Conservation (phyloP, 1,140 invertebrate genomes). For the Trichonephila clavipes region DNA sequence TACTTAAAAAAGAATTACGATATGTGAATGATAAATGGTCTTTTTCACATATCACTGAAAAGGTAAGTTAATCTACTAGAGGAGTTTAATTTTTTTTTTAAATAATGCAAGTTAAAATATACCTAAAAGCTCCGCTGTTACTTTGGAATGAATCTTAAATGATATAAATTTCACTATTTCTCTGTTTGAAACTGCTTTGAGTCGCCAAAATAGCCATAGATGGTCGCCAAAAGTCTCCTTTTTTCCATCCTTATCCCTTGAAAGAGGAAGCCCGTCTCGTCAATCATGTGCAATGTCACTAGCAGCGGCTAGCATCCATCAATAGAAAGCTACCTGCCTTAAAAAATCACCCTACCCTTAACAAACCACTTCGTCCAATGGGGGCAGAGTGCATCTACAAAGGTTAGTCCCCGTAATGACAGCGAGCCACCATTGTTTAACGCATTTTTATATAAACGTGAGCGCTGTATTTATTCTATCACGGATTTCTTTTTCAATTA, state of each 20-base stretch:
- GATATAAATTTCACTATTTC: too few species aligned
- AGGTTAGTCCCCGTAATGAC: not conserved
- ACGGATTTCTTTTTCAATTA: too few species aligned
- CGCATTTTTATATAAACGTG: not conserved
- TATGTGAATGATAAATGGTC: too few species aligned
- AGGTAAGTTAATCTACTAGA: too few species aligned
- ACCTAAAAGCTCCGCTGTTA: too few species aligned
- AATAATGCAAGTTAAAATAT: too few species aligned
- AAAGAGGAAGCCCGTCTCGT: conserved; percentile 73
- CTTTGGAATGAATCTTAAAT: too few species aligned
- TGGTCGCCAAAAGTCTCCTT: not conserved
- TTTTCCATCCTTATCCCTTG: conserved; percentile 41
- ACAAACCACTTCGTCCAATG: conserved; percentile 56
- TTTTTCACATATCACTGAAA: too few species aligned
- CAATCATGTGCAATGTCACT: conserved; percentile 70
- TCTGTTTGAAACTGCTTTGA: too few species aligned
- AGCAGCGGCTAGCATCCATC: conserved; percentile 68
- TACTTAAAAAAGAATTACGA: too few species aligned
- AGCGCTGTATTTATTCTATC: too few species aligned
- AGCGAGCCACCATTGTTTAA: not conserved
- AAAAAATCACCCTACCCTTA: conserved; percentile 35
- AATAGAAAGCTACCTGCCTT: conserved; percentile 50
- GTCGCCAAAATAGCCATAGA: conserved; percentile 9
- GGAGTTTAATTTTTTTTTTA: too few species aligned
- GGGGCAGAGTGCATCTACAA: conserved; percentile 4